These are phyloP conservation scores for Drosophila cognata DNA, from an alignment of 2,888 invertebrate species.

Conservation along the genomic window DNA sequence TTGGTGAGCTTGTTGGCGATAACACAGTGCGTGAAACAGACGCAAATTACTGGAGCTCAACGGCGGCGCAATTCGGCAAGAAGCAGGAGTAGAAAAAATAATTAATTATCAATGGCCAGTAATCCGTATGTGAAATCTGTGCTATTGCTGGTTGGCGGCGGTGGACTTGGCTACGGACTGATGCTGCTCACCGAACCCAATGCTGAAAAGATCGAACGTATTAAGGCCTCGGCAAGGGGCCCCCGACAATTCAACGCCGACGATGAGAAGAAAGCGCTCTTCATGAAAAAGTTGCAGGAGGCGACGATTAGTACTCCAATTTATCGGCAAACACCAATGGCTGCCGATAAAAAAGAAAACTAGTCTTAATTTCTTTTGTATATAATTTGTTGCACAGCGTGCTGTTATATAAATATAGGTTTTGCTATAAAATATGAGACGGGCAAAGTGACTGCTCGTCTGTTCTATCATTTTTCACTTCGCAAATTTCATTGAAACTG, in stretches of 20 bases:
- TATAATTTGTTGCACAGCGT: constrained; percentile 30
- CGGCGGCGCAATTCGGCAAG: constrained; percentile 59
- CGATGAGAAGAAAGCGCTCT: constrained; percentile 77
- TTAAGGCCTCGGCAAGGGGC: constrained; percentile 64
- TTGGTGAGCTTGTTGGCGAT: constrained; percentile 88
- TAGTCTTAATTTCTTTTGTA: constrained; percentile 30
- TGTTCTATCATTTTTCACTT: not conserved
- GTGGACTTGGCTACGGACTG: constrained; percentile 87
- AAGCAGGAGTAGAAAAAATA: constrained; percentile 18
- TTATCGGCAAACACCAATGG: constrained; percentile 47
- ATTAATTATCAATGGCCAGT: constrained; percentile 75
- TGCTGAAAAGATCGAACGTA: constrained; percentile 83
- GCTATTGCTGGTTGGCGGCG: constrained; percentile 87
- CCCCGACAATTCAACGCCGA: constrained; percentile 57
- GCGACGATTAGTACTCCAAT: constrained; percentile 71
- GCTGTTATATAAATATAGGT: constrained; percentile 31
- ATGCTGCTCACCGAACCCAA: constrained; percentile 86
- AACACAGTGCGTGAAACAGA: constrained; percentile 86
- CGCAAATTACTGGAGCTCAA: constrained; percentile 86
- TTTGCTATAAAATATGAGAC: not conserved
- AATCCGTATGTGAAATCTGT: constrained; percentile 85
- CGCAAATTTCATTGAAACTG: not conserved
- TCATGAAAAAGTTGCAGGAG: constrained; percentile 80
- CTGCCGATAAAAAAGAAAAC: constrained; percentile 52
- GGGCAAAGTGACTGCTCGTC: not conserved